Percentiles rank a stretch among this genome's conserved stretches.
Evolutionary conservation across 2,888 invertebrate species (phyloP).

Genomic region (Drosophila kokeensis): DNA sequence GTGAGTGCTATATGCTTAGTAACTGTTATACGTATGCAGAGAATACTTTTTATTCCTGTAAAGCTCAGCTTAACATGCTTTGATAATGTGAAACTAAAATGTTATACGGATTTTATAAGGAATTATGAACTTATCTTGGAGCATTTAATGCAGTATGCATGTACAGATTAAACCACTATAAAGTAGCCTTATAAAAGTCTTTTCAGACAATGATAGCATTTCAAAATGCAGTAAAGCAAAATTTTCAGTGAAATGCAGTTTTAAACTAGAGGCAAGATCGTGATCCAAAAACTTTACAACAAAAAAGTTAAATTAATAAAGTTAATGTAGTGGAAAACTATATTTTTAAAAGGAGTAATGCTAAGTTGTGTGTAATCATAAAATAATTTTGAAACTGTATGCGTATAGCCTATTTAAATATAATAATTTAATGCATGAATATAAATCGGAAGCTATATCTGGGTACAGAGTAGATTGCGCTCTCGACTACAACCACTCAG

Average conservation of each 20-base stretch:
- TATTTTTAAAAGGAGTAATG: not conserved
- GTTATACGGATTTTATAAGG: not conserved
- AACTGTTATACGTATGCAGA: not conserved
- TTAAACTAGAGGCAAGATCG: not conserved
- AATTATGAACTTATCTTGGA: not conserved
- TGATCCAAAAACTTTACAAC: not conserved
- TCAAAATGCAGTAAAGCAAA: not conserved
- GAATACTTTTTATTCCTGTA: not conserved
- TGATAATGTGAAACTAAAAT: not conserved
- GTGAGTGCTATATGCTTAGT: not conserved
- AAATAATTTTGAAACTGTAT: not conserved
- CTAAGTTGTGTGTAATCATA: accelerated
- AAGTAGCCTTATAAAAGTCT: not conserved
- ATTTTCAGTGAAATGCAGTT: not conserved
- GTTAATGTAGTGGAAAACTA: not conserved
- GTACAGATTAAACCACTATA: not conserved
- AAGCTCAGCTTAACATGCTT: not conserved
- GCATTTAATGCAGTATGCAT: not conserved
- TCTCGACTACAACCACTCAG: not conserved
- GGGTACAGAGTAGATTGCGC: not conserved
- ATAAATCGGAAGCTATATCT: not conserved
- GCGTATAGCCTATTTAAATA: not conserved
- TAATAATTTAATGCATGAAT: not conserved
- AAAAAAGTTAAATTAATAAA: too few relatives aligned
- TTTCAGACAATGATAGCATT: not conserved